A percentile compares a stretch with the other conserved stretches of the same genome.
Conservation (phyloP, 2,113 vertebrate genomes). For the Aspidoscelis tigris region DNA sequence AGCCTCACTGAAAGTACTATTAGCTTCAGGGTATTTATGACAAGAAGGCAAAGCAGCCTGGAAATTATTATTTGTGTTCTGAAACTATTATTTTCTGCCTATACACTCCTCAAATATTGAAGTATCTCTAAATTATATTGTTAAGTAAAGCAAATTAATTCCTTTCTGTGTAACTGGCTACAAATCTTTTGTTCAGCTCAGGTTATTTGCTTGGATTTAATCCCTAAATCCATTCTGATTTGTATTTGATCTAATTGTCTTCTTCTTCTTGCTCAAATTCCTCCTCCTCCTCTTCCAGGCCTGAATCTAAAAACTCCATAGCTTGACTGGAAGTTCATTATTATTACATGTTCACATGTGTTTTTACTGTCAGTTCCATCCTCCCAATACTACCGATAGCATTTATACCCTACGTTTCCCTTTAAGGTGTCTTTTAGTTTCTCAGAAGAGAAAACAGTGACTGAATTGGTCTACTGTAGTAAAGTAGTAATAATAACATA, state of each 20-base stretch:
- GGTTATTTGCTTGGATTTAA: neutral
- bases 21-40: constrained; percentile 1
- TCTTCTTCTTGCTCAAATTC: neutral
- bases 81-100: neutral
- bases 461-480: neutral
- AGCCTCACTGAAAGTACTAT: neutral
- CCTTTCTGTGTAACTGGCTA: neutral
- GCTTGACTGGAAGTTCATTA: neutral
- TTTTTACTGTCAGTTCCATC: neutral
- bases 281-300: neutral
- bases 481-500: neutral
- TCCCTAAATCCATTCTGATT: neutral
- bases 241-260: neutral
- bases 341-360: too few relatives aligned
- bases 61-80: neutral
- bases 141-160: constrained; percentile 3
- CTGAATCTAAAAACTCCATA: neutral
- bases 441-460: neutral
- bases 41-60: neutral
- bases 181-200: neutral
- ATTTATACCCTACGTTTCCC: neutral
- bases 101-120: neutral
- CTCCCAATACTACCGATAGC: neutral
- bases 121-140: constrained; percentile 27
- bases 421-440: neutral